These are phyloP conservation scores for Bradypus variegatus DNA, from an alignment of 2,797 vertebrate species.

Conservation along the genomic window DNA sequence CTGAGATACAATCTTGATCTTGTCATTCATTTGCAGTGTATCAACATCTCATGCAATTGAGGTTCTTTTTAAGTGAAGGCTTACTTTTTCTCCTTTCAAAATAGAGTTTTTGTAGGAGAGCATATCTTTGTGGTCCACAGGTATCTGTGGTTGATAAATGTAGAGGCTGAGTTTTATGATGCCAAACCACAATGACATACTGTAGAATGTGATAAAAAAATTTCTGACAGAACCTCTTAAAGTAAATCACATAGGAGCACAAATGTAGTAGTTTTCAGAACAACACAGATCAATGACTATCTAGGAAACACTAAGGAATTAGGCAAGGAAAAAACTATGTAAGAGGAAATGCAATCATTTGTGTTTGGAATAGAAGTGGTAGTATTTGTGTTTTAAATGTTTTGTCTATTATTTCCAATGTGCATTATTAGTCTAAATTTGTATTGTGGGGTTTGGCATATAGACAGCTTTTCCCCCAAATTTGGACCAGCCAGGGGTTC, in stretches of 20 bases:
- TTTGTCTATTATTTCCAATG: neutral
- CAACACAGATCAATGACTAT: slow-evolving; percentile 25
- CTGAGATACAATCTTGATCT: slow-evolving; percentile 5
- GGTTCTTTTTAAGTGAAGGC: slow-evolving; percentile 35
- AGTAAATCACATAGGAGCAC: slow-evolving; percentile 44
- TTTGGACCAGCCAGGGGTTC: neutral
- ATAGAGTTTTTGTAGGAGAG: slow-evolving; percentile 5
- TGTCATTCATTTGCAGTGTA: neutral
- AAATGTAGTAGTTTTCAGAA: slow-evolving; percentile 39
- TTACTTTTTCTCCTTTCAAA: slow-evolving; percentile 13
- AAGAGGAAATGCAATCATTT: neutral
- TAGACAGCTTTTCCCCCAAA: neutral
- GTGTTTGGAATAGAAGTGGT: neutral
- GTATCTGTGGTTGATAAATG: slow-evolving; percentile 57
- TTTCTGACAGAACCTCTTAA: slow-evolving; percentile 27
- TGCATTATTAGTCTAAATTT: neutral
- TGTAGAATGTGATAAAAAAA: slow-evolving; percentile 22
- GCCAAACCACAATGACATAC: slow-evolving; percentile 46
- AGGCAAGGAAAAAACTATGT: neutral
- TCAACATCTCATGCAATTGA: neutral
- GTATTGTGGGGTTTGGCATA: neutral
- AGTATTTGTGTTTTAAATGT: neutral
- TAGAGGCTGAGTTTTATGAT: slow-evolving; percentile 41
- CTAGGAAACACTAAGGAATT: slow-evolving; percentile 34
- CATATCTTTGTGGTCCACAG: slow-evolving; percentile 58